Conservation (phyloP, 2,113 vertebrate species). For the Rissa tridactyla region DNA sequence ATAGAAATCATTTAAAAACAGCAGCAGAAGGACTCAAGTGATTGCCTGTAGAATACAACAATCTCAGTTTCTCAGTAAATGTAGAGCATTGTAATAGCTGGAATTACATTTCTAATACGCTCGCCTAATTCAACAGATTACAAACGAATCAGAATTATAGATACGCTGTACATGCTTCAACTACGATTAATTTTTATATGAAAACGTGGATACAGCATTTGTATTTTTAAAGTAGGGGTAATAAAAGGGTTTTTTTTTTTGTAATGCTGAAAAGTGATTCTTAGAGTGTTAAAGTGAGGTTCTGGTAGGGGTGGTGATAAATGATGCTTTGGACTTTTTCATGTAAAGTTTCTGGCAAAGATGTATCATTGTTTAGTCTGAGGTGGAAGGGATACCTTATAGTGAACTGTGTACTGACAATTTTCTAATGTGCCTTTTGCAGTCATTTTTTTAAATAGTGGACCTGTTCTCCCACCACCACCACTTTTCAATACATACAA, state of each 20-base stretch:
- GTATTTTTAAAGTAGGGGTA: constrained; percentile 33
- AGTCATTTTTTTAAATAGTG: neutral
- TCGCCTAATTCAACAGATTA: constrained; percentile 56
- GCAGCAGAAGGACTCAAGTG: neutral
- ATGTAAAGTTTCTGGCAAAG: neutral
- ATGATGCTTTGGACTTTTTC: neutral
- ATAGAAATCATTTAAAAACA: neutral
- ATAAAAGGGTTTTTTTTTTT: neutral
- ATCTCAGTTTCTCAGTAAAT: constrained; percentile 37
- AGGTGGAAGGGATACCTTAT: neutral
- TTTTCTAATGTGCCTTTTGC: neutral
- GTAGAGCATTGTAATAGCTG: neutral
- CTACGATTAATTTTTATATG: neutral
- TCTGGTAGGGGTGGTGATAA: neutral
- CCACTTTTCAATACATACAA: neutral
- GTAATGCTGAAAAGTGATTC: neutral
- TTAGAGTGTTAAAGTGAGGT: neutral
- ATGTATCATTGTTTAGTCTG: neutral
- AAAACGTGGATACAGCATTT: neutral
- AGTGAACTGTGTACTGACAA: neutral
- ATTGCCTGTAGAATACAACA: constrained; percentile 3
- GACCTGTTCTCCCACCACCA: neutral
- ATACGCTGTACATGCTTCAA: neutral
- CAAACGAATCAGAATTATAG: neutral
- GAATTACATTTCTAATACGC: constrained; percentile 37